Conservation (phyloP, 2,113 vertebrate species). For the Paradisaea rubra region DNA sequence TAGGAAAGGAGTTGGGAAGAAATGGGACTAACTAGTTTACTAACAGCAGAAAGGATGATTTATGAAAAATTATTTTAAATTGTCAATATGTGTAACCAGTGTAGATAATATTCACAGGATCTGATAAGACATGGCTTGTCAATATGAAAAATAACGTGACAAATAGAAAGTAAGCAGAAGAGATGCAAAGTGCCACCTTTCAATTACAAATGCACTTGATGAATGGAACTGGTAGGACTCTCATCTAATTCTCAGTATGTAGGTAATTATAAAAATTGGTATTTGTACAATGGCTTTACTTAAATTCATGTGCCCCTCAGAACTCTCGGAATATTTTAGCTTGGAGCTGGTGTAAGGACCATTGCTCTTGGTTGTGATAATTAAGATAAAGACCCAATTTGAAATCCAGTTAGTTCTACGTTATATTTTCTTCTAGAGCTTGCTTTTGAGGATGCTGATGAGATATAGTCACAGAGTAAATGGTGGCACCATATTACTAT, state of each 20-base stretch:
- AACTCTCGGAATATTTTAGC: not conserved
- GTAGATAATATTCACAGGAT: not conserved
- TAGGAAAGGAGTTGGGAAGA: not conserved
- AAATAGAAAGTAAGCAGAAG: not conserved
- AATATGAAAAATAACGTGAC: conserved; percentile 12
- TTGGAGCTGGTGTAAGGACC: not conserved
- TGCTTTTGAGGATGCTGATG: not conserved
- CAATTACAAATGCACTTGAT: not conserved
- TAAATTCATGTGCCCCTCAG: not conserved
- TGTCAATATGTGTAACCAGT: not conserved
- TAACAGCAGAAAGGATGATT: not conserved
- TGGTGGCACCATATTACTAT: not conserved
- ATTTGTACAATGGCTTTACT: not conserved
- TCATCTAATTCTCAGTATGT: not conserved
- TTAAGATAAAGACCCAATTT: not conserved
- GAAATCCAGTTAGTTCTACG: not conserved
- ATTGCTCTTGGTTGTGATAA: not conserved
- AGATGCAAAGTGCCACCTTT: not conserved
- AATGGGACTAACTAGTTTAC: not conserved
- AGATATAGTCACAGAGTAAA: not conserved
- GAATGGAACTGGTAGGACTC: not conserved
- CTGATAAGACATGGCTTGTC: not conserved
- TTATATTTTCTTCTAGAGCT: not conserved
- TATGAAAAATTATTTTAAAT: not conserved
- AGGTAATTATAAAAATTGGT: not conserved